A percentile compares a stretch with the other conserved stretches of the same genome.
Conservation (phyloP, 2,113 vertebrate species). For the Leuciscus idus region DNA sequence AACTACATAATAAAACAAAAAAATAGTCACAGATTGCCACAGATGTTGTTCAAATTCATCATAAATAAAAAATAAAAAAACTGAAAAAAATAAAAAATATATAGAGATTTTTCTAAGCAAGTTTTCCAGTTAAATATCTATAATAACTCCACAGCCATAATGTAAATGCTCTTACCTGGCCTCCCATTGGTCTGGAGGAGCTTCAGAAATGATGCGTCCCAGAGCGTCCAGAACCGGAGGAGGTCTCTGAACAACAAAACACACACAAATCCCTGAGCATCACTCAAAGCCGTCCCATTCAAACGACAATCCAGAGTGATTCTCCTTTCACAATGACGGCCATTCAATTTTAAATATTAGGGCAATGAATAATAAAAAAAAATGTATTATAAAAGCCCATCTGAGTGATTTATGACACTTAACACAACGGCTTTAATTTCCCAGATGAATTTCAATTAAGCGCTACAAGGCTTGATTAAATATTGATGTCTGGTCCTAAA, state of each 20-base stretch:
- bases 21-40: background rate
- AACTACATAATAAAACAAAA: background rate
- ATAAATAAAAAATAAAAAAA: too few relatives aligned
- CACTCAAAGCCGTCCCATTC: background rate
- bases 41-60: background rate
- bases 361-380: background rate
- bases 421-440: background rate
- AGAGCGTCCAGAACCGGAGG: slow-evolving; percentile 94
- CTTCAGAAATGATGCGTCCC: slow-evolving; percentile 94
- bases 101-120: background rate
- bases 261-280: background rate
- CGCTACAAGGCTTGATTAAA: background rate
- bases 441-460: background rate
- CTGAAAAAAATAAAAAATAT: too few relatives aligned
- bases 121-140: background rate
- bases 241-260: slow-evolving; percentile 80
- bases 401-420: background rate
- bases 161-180: slow-evolving; percentile 82
- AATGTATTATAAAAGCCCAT: background rate
- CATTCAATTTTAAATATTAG: background rate
- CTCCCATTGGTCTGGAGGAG: slow-evolving; percentile 97
- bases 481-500: too few relatives aligned
- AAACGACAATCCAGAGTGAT: background rate
- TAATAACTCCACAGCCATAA: too few relatives aligned
- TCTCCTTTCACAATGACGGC: background rate